Percentiles rank a stretch among this genome's conserved stretches.
phyloP scores from a whole-genome alignment of 2,797 vertebrate genomes.

The Molossus alvarezi region DNA sequence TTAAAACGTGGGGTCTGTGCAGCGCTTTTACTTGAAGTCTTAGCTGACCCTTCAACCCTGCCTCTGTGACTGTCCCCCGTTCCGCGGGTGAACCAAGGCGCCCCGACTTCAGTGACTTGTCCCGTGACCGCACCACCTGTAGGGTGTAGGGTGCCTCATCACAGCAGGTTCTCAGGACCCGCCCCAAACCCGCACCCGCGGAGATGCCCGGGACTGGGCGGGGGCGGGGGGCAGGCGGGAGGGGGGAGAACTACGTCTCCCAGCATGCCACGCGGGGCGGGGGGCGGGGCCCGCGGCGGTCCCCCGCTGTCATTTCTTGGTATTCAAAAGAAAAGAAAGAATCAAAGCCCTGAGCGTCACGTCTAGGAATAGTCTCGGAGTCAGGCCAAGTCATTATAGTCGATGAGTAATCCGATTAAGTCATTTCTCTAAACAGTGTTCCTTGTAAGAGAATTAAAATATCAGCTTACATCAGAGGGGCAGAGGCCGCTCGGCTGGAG shows the following conservation, averaged over 20 bases:
- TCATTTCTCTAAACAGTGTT: constrained; percentile 90
- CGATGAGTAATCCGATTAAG: constrained; percentile 90
- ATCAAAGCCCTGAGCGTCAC: constrained; percentile 86
- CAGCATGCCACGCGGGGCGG: constrained; percentile 56
- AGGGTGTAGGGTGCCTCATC: too few species aligned
- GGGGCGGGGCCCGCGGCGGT: constrained; percentile 41
- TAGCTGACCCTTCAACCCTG: neutral
- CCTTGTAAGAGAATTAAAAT: constrained; percentile 90
- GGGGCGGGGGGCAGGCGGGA: rapidly evolving
- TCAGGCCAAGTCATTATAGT: constrained; percentile 87
- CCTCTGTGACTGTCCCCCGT: neutral
- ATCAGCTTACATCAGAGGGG: constrained; percentile 87
- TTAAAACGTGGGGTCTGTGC: neutral
- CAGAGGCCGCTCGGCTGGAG: constrained; percentile 63
- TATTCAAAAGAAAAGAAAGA: constrained; percentile 77
- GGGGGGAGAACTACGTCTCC: constrained; percentile 87
- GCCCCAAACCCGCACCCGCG: rapidly evolving
- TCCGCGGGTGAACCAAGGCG: constrained; percentile 35
- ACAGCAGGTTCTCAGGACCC: neutral
- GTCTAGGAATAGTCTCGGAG: constrained; percentile 89
- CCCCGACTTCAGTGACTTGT: neutral
- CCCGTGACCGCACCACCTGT: neutral
- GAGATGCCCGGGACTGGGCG: rapidly evolving
- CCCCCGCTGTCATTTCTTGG: constrained; percentile 80
- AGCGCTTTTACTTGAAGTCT: neutral